phyloP scores from a whole-genome alignment of 2,113 vertebrate genomes.

The Spilogale gracilis region DNA sequence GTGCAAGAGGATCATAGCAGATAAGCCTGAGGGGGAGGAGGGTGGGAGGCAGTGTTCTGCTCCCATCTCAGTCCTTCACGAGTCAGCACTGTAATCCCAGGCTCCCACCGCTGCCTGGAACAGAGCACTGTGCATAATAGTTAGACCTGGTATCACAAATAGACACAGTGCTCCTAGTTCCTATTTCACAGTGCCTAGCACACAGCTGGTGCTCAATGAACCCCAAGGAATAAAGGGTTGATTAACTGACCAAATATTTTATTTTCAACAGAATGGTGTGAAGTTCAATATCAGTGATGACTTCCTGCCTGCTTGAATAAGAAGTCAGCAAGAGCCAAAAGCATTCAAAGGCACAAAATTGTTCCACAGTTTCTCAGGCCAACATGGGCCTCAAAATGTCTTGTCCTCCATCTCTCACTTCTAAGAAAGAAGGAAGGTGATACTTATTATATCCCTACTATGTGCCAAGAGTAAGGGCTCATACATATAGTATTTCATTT shows the following conservation, averaged over 20 bases:
- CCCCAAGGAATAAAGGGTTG: not conserved
- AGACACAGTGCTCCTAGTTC: not conserved
- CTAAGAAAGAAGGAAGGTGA: slow-evolving; percentile 14
- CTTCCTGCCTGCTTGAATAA: not conserved
- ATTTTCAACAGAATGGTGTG: slow-evolving; percentile 51
- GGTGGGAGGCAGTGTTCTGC: not conserved
- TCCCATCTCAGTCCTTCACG: not conserved
- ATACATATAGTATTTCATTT: not conserved
- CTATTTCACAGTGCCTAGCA: not conserved
- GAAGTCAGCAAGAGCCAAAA: not conserved
- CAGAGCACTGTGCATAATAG: not conserved
- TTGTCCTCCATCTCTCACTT: not conserved
- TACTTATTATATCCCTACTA: not conserved
- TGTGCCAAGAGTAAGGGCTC: not conserved
- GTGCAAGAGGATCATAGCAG: not conserved
- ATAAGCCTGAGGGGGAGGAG: not conserved
- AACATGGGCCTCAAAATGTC: slow-evolving; percentile 6
- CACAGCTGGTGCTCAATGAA: not conserved
- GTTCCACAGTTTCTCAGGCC: not conserved
- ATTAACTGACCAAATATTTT: not conserved
- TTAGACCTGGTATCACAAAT: not conserved
- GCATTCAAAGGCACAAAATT: not conserved
- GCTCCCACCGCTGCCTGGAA: not conserved
- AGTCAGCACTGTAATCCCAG: not conserved
- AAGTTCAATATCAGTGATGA: not conserved